Evolutionary conservation across 2,888 invertebrate genomes (phyloP), one percentile per base, ranked within the genome.

Genomic region (Polymixis flavicincta): DNA sequence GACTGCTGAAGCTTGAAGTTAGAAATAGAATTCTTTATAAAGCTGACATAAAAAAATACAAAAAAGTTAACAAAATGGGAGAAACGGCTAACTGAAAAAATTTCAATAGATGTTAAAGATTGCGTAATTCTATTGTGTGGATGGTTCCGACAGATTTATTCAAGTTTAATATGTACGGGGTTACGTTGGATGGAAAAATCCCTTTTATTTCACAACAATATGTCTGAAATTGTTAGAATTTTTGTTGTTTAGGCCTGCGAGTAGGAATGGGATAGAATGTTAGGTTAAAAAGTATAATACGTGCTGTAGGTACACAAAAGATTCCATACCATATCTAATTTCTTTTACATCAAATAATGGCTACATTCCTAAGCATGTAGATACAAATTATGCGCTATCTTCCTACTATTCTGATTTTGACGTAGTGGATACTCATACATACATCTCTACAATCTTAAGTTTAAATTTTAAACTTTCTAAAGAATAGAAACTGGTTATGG

Each of bases 21-120:
- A 42, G 64, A 64, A 80, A 42, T 59, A 78, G 9, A 74, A 65
- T 50, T 57, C n/a, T 71, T 61, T 45, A 45, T n/a, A 57, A 28
- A 59, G 5, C 32, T 6, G n/a, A 14, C 50, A 61, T 45, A 55
- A 59, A 68, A 65, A 57, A 25, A 11, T 48, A 66, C 48, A 63
- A 76, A 72, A 50, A 69, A 71, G 69, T 65, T 84, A 54, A 54
- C 65, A 75, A 76, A 68, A 85, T 57, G 48, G 37, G 14, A 48
- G 37, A 73, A 84, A 74, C 77, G 37, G 67, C 57, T 72, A 73
- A 73, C 72, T 74, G 65, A 25, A 68, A 70, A 71, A 72, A 74
- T 67, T 57, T 87, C 69, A 75, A 87, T 78, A 75, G 64, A 83
- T 68, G 76, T 64, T 76, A 60, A 77, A 79, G 70, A 75, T 54